Evolutionary conservation across 2,888 invertebrate genomes (phyloP).

Genomic region (Zygogramma bicolorata): DNA sequence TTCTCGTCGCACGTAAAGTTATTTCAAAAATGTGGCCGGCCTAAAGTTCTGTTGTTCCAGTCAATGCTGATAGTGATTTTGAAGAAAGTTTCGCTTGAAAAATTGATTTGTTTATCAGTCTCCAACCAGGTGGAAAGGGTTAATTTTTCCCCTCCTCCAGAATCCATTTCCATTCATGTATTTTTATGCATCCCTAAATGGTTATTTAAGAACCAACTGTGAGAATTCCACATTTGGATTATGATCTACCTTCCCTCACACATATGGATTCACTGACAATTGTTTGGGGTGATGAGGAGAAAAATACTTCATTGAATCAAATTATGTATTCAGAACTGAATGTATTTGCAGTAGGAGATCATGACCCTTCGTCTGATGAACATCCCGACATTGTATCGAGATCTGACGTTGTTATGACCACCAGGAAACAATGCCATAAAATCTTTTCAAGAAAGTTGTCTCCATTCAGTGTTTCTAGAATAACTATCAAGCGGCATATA

Average conservation of each 20-base stretch:
- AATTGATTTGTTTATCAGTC: too few species aligned
- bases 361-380: not conserved
- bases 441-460: not conserved
- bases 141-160: not conserved
- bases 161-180: not conserved
- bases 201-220: not conserved
- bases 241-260: not conserved
- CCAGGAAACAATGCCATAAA: not conserved
- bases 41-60: too few species aligned
- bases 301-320: too few species aligned
- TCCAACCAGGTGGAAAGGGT: too few species aligned
- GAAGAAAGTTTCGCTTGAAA: not conserved
- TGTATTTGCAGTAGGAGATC: not conserved
- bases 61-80: not conserved
- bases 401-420: not conserved
- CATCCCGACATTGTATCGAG: not conserved
- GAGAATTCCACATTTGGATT: not conserved
- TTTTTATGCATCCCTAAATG: not conserved
- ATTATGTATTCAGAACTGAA: not conserved
- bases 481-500: slow-evolving; percentile 32
- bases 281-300: not conserved
- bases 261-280: not conserved
- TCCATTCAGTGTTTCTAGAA: slow-evolving; percentile 42
- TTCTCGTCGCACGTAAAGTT: too few species aligned
- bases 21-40: too few species aligned